Evolutionary conservation across 2,888 invertebrate genomes (phyloP), one percentile per base, ranked within the genome.

Genomic region (Drosophila tripunctata): DNA sequence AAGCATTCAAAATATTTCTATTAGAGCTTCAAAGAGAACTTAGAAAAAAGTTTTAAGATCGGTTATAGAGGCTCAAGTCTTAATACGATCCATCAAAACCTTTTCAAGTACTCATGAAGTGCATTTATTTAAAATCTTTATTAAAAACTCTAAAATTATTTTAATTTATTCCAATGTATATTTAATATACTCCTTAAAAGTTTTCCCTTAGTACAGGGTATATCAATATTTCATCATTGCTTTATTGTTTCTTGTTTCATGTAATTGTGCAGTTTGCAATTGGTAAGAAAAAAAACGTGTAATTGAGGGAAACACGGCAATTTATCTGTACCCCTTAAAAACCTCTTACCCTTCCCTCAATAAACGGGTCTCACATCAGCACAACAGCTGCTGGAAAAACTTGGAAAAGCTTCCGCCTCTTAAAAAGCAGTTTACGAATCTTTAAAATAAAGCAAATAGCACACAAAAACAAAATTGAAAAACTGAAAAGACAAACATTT

Each of bases 401-500:
- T 47, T 31, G 33, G 38, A 43, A 31, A 66, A 8, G 21, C 75
- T 81, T 81, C 81, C 81, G 83, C 66, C 78, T 83, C 55, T 65
- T 67, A 43, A 76, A 75, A 78, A 67, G 52, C 66, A 36, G 64
- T 62, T 67, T 52, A 40, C 55, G 63, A 72, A 52, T 68, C 62
- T 66, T 76, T 68, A 67, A 58, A 74, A 68, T 67, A 75, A 78
- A 70, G 43, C 55, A 57, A 73, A 62, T 45, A 55, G 57, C 15
- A 50, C 22, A 47, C 31, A 47, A 21, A 55, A 55, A 64, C 44
- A 17, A 45, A 45, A 38, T 33, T 14, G 30, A 38, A 55, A 61
- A 55, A 43, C 31, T 14, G 30, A 38, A 55, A 61, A 55, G 40
- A 8, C 27, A 61, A 22, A 61, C 66, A 41, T 33, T 45, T 15